Percentiles rank a stretch among this genome's conserved stretches.
phyloP scores from a whole-genome alignment of 1,140 invertebrate genomes.

The Orius insidiosus region DNA sequence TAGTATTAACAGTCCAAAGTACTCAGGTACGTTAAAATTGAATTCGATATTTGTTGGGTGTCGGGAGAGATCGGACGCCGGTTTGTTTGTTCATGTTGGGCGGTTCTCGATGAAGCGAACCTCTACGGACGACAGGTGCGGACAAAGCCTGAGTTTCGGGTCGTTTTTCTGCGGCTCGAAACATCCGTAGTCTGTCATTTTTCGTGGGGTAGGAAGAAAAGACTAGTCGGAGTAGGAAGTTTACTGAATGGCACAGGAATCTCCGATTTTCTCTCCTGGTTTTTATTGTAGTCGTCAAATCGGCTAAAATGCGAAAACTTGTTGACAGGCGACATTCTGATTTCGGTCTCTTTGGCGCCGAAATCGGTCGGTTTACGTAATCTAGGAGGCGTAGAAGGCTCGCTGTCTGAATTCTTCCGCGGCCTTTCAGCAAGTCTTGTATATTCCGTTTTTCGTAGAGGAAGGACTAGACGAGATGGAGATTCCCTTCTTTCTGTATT shows the following conservation, averaged over 20 bases:
- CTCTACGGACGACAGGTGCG: slow-evolving; percentile 17
- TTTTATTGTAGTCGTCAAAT: slow-evolving; percentile 6
- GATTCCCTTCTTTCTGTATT: neutral
- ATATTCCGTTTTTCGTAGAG: neutral
- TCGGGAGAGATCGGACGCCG: slow-evolving; percentile 20
- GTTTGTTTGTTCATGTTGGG: slow-evolving; percentile 8
- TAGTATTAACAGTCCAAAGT: too few species aligned
- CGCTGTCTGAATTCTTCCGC: neutral
- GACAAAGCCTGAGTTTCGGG: slow-evolving; percentile 13
- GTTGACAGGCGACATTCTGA: slow-evolving; percentile 9
- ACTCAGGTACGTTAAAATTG: slow-evolving; percentile 19
- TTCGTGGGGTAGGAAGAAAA: slow-evolving; percentile 21
- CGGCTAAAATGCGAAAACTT: slow-evolving; percentile 14
- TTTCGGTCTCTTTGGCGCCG: slow-evolving; percentile 1
- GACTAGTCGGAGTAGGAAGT: slow-evolving; percentile 14
- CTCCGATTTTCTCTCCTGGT: slow-evolving; percentile 9
- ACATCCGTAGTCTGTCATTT: slow-evolving; percentile 19
- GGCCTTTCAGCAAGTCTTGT: slow-evolving; percentile 1
- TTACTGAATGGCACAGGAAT: neutral
- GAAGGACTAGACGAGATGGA: neutral
- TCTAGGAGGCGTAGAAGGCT: neutral
- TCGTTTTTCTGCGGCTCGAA: slow-evolving; percentile 16
- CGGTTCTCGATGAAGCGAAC: slow-evolving; percentile 19
- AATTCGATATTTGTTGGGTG: slow-evolving; percentile 23
- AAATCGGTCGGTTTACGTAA: neutral